Percentiles rank a stretch among this genome's conserved stretches.
These are phyloP conservation scores for Cremastobaeus sp. DNA, from an alignment of 2,888 invertebrate species.

Conservation along the genomic window DNA sequence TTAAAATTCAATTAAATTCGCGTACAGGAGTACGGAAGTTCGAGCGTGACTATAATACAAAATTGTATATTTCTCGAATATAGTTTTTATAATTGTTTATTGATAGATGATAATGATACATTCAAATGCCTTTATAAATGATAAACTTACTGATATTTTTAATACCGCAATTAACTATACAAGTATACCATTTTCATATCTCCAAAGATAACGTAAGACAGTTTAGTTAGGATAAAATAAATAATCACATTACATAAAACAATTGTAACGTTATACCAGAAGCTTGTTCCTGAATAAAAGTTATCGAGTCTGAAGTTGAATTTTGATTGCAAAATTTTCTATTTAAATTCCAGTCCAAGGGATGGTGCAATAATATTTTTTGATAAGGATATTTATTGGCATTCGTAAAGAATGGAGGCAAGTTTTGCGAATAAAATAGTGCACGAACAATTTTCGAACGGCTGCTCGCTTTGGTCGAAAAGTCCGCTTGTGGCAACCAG, in stretches of 20 bases:
- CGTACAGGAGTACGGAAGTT: too few species aligned
- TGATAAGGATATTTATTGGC: constrained; percentile 36
- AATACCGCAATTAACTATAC: constrained; percentile 24
- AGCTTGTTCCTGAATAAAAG: not conserved
- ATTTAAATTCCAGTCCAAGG: constrained; percentile 29
- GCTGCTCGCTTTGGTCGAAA: constrained; percentile 67
- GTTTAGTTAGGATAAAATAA: constrained; percentile 35
- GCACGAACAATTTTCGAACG: constrained; percentile 36
- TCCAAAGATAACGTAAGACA: too few species aligned
- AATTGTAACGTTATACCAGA: not conserved
- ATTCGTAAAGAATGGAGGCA: not conserved
- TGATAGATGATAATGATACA: constrained; percentile 1
- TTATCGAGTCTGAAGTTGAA: not conserved
- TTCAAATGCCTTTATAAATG: constrained; percentile 21
- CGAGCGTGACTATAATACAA: constrained; percentile 12
- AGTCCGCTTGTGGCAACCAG: constrained; percentile 74
- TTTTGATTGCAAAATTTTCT: constrained; percentile 5
- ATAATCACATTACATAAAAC: not conserved
- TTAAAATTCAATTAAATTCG: constrained; percentile 6
- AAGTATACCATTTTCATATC: constrained; percentile 41
- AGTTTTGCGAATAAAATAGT: not conserved
- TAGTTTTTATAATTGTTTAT: constrained; percentile 35
- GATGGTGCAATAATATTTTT: constrained; percentile 56
- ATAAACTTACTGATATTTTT: constrained; percentile 30
- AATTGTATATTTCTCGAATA: constrained; percentile 12